These are phyloP conservation scores for Prionailurus bengalensis DNA, from an alignment of 2,113 vertebrate species.

Conservation along the genomic window DNA sequence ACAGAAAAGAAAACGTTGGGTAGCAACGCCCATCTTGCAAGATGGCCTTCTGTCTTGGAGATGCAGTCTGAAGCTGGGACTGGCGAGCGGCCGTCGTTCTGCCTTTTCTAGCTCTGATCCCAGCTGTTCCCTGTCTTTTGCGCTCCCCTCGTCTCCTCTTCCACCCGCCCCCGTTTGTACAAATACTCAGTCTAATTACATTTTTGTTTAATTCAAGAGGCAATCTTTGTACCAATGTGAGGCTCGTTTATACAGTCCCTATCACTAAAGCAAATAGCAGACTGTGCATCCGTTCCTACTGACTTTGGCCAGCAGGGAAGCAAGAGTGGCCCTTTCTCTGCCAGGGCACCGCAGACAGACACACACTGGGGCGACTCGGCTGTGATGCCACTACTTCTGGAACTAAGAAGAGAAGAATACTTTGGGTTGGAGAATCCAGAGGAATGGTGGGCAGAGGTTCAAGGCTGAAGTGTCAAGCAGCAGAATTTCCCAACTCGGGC, in stretches of 20 bases:
- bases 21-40: neutral
- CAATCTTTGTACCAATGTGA: slow-evolving; percentile 64
- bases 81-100: neutral
- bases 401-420: slow-evolving; percentile 49
- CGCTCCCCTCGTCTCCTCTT: neutral
- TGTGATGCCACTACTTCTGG: slow-evolving; percentile 30
- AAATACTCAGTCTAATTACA: neutral
- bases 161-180: neutral
- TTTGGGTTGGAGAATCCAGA: slow-evolving; percentile 45
- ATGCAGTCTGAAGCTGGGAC: slow-evolving; percentile 47
- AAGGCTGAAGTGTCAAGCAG: slow-evolving; percentile 72
- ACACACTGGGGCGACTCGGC: neutral
- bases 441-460: slow-evolving; percentile 58
- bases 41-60: slow-evolving; percentile 47
- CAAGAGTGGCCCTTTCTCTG: slow-evolving; percentile 32
- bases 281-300: neutral
- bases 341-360: slow-evolving; percentile 40
- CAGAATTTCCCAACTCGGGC: slow-evolving; percentile 61
- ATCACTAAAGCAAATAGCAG: slow-evolving; percentile 54
- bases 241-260: slow-evolving; percentile 58
- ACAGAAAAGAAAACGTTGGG: neutral
- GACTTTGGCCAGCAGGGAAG: slow-evolving; percentile 45
- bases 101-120: slow-evolving; percentile 29
- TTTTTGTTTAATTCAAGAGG: slow-evolving; percentile 63
- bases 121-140: neutral